phyloP scores from a whole-genome alignment of 2,113 vertebrate genomes.

The Xyrauchen texanus region DNA sequence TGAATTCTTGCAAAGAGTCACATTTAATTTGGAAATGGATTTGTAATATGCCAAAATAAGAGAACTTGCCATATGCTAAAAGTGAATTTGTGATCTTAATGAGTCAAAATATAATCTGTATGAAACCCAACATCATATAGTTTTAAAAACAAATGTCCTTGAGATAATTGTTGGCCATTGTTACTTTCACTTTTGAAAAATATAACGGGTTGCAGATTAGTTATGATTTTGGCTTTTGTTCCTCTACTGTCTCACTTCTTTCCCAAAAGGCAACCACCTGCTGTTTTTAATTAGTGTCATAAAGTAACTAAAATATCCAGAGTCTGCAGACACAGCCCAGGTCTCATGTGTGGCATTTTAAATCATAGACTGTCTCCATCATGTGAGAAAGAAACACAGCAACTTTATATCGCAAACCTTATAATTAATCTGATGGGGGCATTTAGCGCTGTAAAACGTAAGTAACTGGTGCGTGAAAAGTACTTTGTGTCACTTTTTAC shows the following conservation, averaged over 20 bases:
- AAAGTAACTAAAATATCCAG: conserved; percentile 27
- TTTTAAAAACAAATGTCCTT: not conserved
- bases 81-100: not conserved
- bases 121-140: too few relatives aligned
- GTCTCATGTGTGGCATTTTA: conserved; percentile 30
- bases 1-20: not conserved
- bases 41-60: not conserved
- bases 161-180: not conserved
- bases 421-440: conserved; percentile 25
- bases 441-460: not conserved
- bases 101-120: too few relatives aligned
- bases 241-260: not conserved
- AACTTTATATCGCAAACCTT: conserved; percentile 9
- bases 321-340: conserved; percentile 6
- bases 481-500: not conserved
- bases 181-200: too few relatives aligned
- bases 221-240: not conserved
- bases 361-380: conserved; percentile 45
- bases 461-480: not conserved
- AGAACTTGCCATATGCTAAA: not conserved
- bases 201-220: too few relatives aligned
- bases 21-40: not conserved
- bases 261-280: not conserved
- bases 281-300: conserved; percentile 54
- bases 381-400: conserved; percentile 6